Conservation (phyloP, 1,140 invertebrate genomes). For the Coboldia fuscipes region DNA sequence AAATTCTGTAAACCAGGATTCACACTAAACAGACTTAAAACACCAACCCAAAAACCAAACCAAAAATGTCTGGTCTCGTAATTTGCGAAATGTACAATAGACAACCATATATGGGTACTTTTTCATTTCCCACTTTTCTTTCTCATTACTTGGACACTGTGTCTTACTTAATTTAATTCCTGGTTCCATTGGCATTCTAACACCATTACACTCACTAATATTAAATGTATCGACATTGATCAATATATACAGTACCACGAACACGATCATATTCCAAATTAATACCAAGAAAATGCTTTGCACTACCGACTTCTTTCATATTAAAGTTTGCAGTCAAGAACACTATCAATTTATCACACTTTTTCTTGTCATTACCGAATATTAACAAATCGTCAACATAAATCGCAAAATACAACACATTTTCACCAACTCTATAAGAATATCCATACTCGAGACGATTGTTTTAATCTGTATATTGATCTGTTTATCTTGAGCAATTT, state of each 20-base stretch:
- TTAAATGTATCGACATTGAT: constrained; percentile 9
- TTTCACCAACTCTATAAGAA: constrained; percentile 6
- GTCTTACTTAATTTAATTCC: constrained; percentile 12
- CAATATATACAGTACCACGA: constrained; percentile 15
- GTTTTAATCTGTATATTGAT: constrained; percentile 1
- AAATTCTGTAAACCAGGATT: constrained; percentile 9
- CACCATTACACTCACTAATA: constrained; percentile 12
- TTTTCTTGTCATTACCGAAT: constrained; percentile 7
- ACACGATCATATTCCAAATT: constrained; percentile 11
- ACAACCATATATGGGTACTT: constrained; percentile 8
- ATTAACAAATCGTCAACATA: constrained; percentile 14
- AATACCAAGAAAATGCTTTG: constrained; percentile 13
- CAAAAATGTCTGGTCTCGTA: constrained; percentile 17
- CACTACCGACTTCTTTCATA: constrained; percentile 8
- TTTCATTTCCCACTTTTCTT: constrained; percentile 2
- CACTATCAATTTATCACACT: constrained; percentile 4
- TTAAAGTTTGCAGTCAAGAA: constrained; percentile 7
- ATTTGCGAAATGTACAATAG: constrained; percentile 11
- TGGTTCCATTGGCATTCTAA: constrained; percentile 8
- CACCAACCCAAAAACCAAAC: no score
- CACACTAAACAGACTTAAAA: no score
- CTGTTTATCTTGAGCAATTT: constrained; percentile 1
- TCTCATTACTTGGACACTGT: constrained; percentile 6
- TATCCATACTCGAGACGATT: constrained; percentile 9
- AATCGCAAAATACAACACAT: constrained; percentile 6